A percentile compares a stretch with the other conserved stretches of the same genome.
These are phyloP conservation scores for Lophura nycthemera DNA, from an alignment of 2,113 vertebrate genomes.

Conservation along the genomic window DNA sequence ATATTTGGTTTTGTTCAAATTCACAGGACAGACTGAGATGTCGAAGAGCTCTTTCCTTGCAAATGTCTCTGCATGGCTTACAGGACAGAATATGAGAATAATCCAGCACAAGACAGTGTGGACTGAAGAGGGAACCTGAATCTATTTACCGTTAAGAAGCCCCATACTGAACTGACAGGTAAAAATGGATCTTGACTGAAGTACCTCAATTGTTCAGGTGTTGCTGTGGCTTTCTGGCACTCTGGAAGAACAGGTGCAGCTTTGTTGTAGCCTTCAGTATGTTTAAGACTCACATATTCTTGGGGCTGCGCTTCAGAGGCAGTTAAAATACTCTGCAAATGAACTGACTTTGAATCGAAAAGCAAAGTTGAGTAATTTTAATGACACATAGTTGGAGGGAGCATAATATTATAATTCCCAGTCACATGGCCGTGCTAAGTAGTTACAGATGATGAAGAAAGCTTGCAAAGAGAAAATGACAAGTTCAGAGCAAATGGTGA, in stretches of 20 bases:
- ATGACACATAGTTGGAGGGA: background rate
- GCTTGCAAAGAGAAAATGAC: background rate
- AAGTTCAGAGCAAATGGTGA: background rate
- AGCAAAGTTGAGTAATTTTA: slow-evolving; percentile 1
- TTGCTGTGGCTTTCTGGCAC: background rate
- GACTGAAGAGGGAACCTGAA: background rate
- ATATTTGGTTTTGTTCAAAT: background rate
- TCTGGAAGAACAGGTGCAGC: background rate
- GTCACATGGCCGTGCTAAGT: background rate
- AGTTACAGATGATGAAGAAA: slow-evolving; percentile 5
- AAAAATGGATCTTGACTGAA: background rate
- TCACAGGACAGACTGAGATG: background rate
- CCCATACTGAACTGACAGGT: background rate
- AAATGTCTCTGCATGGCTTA: background rate
- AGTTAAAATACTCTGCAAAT: background rate
- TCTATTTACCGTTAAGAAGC: background rate
- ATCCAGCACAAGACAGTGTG: background rate
- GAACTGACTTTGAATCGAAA: slow-evolving; percentile 19
- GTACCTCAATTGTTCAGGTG: background rate
- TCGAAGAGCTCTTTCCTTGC: background rate
- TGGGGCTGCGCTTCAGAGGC: background rate
- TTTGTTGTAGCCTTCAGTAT: background rate
- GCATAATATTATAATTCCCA: background rate
- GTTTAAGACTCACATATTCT: background rate
- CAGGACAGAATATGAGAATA: background rate